A percentile compares a stretch with the other conserved stretches of the same genome.
phyloP scores from a whole-genome alignment of 1,140 invertebrate species.

The Plodia interpunctella region DNA sequence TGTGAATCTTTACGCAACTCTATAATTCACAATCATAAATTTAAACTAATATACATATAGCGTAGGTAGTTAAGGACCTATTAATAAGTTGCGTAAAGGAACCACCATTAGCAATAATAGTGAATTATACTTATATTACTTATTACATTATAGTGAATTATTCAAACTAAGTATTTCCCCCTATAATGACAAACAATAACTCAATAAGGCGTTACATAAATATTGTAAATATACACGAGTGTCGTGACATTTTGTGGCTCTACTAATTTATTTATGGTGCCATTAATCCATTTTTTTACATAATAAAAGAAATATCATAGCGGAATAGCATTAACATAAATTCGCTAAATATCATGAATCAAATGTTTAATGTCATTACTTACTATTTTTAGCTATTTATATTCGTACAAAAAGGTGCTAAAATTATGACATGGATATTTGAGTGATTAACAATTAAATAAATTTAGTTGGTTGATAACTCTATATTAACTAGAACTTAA shows the following conservation, averaged over 20 bases:
- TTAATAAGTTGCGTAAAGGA: background rate
- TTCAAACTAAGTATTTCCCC: background rate
- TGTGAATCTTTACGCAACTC: background rate
- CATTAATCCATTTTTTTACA: conserved; percentile 1
- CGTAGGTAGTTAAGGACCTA: background rate
- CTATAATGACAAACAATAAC: background rate
- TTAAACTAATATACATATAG: background rate
- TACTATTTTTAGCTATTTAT: too few species aligned
- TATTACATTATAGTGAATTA: too few species aligned
- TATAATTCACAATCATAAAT: background rate
- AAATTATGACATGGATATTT: too few species aligned
- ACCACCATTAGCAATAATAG: background rate
- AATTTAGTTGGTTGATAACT: too few species aligned
- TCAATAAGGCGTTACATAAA: background rate
- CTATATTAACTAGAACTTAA: too few species aligned
- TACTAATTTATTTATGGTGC: background rate
- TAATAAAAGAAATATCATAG: background rate
- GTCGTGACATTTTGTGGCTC: background rate
- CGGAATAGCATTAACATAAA: background rate
- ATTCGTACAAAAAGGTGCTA: too few species aligned
- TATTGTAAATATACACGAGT: background rate
- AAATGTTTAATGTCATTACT: too few species aligned
- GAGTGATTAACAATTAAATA: too few species aligned
- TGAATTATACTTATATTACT: too few species aligned
- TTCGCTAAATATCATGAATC: too few species aligned